Evolutionary conservation across 2,113 vertebrate species (phyloP).

Genomic region (Paradisaea rubra): DNA sequence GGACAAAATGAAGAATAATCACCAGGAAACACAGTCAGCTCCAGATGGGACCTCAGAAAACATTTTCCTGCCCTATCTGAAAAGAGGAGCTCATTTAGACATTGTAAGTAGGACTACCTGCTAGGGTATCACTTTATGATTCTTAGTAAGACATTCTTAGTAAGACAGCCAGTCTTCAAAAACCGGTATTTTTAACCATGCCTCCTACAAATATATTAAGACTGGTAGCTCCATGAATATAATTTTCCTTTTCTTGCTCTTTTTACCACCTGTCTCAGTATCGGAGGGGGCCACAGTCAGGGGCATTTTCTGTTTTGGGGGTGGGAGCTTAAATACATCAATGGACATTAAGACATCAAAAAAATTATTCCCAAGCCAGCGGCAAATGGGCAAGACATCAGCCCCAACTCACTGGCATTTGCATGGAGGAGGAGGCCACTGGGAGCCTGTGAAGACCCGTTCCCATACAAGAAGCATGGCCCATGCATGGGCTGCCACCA

Average conservation of each 20-base stretch:
- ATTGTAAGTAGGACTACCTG: neutral
- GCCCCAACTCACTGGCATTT: neutral
- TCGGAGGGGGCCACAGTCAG: neutral
- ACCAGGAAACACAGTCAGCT: neutral
- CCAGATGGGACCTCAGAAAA: neutral
- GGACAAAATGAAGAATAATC: neutral
- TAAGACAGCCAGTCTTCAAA: neutral
- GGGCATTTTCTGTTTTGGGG: neutral
- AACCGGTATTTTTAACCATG: neutral
- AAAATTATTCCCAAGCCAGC: neutral
- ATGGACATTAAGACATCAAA: neutral
- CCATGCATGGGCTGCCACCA: neutral
- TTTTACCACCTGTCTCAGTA: neutral
- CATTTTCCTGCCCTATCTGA: neutral
- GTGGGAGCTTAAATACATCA: neutral
- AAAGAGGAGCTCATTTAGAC: neutral
- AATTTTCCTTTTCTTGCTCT: neutral
- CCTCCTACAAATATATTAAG: neutral
- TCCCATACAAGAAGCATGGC: neutral
- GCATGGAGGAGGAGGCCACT: neutral
- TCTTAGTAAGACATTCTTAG: neutral
- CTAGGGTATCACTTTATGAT: neutral
- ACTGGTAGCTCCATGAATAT: neutral
- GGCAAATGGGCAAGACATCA: fast-evolving
- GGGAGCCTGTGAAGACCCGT: neutral